A percentile compares a stretch with the other conserved stretches of the same genome.
Evolutionary conservation across 2,113 vertebrate species (phyloP).

Genomic region (cattle (Bos taurus)): ARS-UCD2.0 NC_037328.1:150090501-150091000

Average conservation of each 20-base stretch:
- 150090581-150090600: neutral
- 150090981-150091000: neutral
- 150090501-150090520: neutral
- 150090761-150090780: neutral
- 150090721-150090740: neutral
- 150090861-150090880: neutral
- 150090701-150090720: rapidly evolving
- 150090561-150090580: neutral
- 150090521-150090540: neutral
- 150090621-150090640: neutral
- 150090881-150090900: neutral
- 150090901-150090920: neutral
- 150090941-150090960: neutral
- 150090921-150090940: neutral
- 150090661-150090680: neutral
- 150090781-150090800: neutral
- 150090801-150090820: neutral
- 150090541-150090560: neutral
- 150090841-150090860: neutral
- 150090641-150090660: neutral
- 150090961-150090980: neutral
- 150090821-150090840: neutral
- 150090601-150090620: neutral
- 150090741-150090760: neutral
- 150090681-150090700: neutral